Base-by-base conservation (phyloP, 1,140 invertebrate species). In the Cotesia chilonis region DNA sequence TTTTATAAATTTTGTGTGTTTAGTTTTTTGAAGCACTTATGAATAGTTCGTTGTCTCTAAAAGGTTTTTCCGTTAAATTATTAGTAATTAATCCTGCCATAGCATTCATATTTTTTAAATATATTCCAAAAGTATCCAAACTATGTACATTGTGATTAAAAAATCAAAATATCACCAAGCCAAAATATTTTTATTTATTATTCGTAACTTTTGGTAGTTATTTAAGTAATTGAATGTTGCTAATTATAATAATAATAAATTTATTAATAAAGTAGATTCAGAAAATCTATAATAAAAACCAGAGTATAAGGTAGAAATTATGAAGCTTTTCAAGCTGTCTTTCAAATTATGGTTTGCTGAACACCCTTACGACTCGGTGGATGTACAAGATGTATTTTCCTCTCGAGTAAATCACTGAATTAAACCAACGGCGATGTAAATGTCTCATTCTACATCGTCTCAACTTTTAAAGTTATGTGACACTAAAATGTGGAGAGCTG, bases 401-500 rank as follows among this genome's bases (percentile, higher is more conserved):
- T 80, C 80, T 83, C 74, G 78, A 80, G 76, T 75, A 78, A 82
- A 83, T 83, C 77, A 80, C 77, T 75, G 71, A 66, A 9, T 38
- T 60, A 61, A 73, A 41, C 7, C 14, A 54, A 36, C 51, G 59
- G 69, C 60, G 60, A 60, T 66, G 35, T 81, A 80, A 83, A 81
- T 79, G 79, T 81, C 80, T 47, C 41, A 47, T 47, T 47, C 41
- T 47, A 47, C 41, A 47, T 81, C 81, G 76, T 80, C 78, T 74
- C 63, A 76, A 60, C 59, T 70, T 59, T 59, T 10, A 5, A 10
- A 12, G 37, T 38, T 57, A 41, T 59, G 20, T 12, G 57, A 35
- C 41, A 20, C 55, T 59, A 35, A 54, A 54, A 4, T 36, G 41
- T 14, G 60, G 51, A 41, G 37, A 9, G 64, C 41, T 41, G 81